Evolutionary conservation across 92 coral and sea anemone species (phyloP).

Genomic region (Phenganax subtilis): DNA sequence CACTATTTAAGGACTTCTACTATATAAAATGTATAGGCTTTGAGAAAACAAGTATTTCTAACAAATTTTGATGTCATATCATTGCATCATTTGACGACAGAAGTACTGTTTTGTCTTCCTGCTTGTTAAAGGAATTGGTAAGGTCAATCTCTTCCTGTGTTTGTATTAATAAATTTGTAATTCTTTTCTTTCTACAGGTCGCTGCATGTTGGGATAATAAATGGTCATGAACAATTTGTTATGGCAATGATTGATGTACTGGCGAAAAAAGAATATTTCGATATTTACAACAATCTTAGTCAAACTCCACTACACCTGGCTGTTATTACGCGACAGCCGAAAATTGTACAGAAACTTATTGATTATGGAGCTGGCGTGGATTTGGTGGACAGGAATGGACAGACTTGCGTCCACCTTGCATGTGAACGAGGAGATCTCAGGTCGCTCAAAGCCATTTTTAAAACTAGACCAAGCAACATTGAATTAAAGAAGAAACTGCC

Average conservation of each 20-base stretch:
- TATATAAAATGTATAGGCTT: too few species aligned
- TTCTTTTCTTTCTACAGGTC: constrained; percentile 34
- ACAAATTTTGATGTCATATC: too few species aligned
- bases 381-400: constrained; percentile 75
- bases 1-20: too few species aligned
- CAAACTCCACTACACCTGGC: constrained; percentile 90
- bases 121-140: neutral
- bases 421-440: constrained; percentile 68
- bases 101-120: neutral
- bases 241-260: constrained; percentile 57
- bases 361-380: constrained; percentile 65
- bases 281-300: constrained; percentile 59
- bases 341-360: constrained; percentile 55
- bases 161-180: neutral
- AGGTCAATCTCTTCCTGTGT: neutral
- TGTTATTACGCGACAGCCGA: constrained; percentile 69
- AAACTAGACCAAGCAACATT: constrained; percentile 52
- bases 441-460: constrained; percentile 54
- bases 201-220: constrained; percentile 72
- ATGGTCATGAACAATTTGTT: constrained; percentile 46
- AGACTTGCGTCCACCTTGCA: constrained; percentile 84
- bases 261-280: constrained; percentile 57
- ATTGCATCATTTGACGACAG: neutral
- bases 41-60: too few species aligned
- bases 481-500: constrained; percentile 45